phyloP scores from a whole-genome alignment of 2,113 vertebrate species.

The Alosa alosa region DNA sequence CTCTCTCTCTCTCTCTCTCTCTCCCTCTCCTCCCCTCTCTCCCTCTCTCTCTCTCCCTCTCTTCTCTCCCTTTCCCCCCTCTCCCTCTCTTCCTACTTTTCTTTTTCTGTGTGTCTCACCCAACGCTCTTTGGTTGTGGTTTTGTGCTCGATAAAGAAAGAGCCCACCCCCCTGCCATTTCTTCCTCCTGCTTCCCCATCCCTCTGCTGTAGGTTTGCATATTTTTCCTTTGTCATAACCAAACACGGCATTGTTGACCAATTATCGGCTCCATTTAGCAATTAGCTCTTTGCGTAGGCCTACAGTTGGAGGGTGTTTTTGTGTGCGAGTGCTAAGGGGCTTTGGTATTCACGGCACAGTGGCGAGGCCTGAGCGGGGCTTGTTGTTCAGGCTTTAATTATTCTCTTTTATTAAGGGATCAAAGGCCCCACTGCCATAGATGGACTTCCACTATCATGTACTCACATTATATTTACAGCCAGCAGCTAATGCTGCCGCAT shows the following conservation, averaged over 20 bases:
- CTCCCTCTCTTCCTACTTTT: neutral
- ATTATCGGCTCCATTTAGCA: slow-evolving; percentile 52
- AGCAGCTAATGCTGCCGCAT: neutral
- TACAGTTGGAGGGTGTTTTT: slow-evolving; percentile 34
- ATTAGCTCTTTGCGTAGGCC: slow-evolving; percentile 31
- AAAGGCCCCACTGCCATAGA: slow-evolving; percentile 68
- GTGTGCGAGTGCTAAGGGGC: slow-evolving; percentile 44
- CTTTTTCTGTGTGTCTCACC: no score
- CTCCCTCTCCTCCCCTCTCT: no score
- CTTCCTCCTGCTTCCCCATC: neutral
- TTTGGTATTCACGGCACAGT: slow-evolving; percentile 39
- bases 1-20: neutral
- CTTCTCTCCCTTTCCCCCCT: no score
- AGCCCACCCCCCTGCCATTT: neutral
- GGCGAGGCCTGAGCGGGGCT: slow-evolving; percentile 65
- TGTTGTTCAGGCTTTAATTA: slow-evolving; percentile 76
- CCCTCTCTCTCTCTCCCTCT: neutral
- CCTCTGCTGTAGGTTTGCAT: slow-evolving; percentile 26
- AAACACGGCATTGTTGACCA: slow-evolving; percentile 41
- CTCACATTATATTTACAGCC: neutral
- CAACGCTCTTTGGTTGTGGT: neutral
- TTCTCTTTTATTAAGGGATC: slow-evolving; percentile 79
- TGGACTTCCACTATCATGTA: slow-evolving; percentile 62
- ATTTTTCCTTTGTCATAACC: slow-evolving; percentile 42
- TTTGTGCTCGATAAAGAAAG: neutral